Conservation (phyloP, 2,113 vertebrate species). For the Martes martes region DNA sequence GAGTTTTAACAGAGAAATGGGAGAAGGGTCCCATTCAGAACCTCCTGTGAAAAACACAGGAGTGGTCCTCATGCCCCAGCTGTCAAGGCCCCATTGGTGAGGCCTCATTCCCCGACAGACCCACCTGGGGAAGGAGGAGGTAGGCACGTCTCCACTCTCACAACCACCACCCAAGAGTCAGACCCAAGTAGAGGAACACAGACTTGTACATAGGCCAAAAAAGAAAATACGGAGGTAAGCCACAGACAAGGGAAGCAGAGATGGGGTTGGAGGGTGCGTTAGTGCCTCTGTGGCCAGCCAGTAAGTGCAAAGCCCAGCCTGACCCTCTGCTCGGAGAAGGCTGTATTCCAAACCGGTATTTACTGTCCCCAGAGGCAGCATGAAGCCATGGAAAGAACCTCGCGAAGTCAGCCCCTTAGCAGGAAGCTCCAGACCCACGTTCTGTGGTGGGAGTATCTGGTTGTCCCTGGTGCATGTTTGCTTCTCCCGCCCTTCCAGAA, state of each 20-base stretch:
- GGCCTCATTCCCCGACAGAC: neutral
- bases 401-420: neutral
- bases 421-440: neutral
- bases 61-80: neutral
- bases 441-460: neutral
- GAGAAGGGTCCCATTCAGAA: neutral
- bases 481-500: neutral
- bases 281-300: neutral
- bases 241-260: neutral
- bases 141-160: neutral
- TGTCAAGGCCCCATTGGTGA: neutral
- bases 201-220: neutral
- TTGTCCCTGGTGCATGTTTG: neutral
- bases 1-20: neutral
- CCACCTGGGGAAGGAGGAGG: neutral
- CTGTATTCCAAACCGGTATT: neutral
- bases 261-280: neutral
- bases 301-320: neutral
- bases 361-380: neutral
- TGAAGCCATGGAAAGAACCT: neutral
- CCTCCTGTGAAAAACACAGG: neutral
- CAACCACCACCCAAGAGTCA: neutral
- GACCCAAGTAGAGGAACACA: neutral
- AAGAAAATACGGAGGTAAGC: neutral
- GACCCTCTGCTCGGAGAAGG: neutral